A percentile compares a stretch with the other conserved stretches of the same genome.
These are phyloP conservation scores for Calidris pygmaea DNA, from an alignment of 2,113 vertebrate genomes.

Conservation along the genomic window DNA sequence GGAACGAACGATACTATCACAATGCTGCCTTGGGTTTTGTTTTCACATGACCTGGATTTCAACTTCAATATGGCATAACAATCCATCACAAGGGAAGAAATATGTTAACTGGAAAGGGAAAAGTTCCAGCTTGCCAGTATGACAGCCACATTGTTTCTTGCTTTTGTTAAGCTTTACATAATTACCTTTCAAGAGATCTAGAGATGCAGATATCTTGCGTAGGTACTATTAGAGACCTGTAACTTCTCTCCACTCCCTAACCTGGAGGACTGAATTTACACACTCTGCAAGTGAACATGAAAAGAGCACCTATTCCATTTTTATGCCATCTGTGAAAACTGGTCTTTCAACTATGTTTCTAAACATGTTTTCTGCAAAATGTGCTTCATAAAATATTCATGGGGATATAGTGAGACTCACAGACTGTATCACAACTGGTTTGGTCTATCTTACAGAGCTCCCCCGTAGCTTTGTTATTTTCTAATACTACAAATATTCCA, in stretches of 20 bases:
- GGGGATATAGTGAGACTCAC: not conserved
- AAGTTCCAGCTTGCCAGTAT: not conserved
- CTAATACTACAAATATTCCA: not conserved
- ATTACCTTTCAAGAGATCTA: not conserved
- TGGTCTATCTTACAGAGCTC: not conserved
- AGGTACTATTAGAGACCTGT: not conserved
- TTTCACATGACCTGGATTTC: not conserved
- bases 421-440: not conserved
- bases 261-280: not conserved
- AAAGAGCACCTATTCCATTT: not conserved
- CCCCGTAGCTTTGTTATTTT: not conserved
- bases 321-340: not conserved
- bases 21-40: not conserved
- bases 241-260: not conserved
- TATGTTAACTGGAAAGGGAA: not conserved
- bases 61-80: not conserved
- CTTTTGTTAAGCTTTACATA: not conserved
- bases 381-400: not conserved
- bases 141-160: not conserved
- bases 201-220: not conserved
- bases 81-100: not conserved
- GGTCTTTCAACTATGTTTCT: not conserved
- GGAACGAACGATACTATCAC: not conserved
- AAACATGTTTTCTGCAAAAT: conserved; percentile 5
- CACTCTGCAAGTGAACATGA: not conserved